Evolutionary conservation across 2,797 vertebrate genomes (phyloP).

Genomic region (Bufotes viridis): DNA sequence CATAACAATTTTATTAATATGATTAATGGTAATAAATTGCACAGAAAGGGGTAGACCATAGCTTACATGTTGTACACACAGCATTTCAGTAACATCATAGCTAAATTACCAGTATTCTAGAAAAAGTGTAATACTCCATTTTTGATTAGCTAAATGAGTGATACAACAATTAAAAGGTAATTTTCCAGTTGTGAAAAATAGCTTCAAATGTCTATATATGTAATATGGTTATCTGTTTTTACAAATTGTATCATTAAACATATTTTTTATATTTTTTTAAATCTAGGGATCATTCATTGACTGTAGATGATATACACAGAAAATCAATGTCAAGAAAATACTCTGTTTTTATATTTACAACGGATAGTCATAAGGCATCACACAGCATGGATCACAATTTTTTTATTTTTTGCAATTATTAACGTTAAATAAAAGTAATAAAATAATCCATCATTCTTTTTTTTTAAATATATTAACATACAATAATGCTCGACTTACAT

Average conservation of each 20-base stretch:
- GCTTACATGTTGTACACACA: constrained; percentile 5
- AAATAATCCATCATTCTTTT: not conserved
- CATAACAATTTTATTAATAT: constrained; percentile 6
- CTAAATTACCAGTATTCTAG: not conserved
- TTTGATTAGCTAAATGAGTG: not conserved
- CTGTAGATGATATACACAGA: not conserved
- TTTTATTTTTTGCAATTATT: constrained; percentile 13
- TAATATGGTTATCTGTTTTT: not conserved
- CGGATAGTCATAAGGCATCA: constrained; percentile 22
- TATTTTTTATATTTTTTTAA: not conserved
- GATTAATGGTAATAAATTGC: not conserved
- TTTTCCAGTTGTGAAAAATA: constrained; percentile 17
- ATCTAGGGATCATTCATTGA: not conserved
- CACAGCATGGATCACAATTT: not conserved
- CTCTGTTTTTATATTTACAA: constrained; percentile 28
- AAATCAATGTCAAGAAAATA: constrained; percentile 16
- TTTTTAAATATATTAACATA: not conserved
- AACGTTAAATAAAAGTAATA: not conserved
- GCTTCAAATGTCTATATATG: not conserved
- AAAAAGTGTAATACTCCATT: constrained; percentile 7
- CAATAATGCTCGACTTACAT: not conserved
- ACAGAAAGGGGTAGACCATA: not conserved
- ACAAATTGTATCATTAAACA: not conserved
- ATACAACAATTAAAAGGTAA: not conserved
- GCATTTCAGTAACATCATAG: not conserved